Conservation (phyloP, 2,113 vertebrate species). For the Saguinus midas region DNA sequence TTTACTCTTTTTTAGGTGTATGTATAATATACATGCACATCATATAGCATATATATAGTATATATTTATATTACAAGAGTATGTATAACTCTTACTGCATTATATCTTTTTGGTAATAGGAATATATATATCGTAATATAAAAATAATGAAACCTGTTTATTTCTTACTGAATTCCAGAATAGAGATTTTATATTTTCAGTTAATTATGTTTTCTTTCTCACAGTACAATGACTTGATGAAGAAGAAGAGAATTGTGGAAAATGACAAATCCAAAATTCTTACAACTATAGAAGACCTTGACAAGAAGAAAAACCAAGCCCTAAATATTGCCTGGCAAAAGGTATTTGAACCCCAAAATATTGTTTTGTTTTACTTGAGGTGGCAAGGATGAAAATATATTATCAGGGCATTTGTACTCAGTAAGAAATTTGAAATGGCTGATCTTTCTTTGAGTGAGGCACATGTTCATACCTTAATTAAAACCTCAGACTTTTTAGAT, state of each 20-base stretch:
- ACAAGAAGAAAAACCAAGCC: constrained; percentile 93
- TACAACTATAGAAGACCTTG: constrained; percentile 92
- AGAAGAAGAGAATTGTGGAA: constrained; percentile 95
- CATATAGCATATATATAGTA: too few relatives aligned
- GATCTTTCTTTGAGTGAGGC: not conserved
- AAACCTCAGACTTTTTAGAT: not conserved
- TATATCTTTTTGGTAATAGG: not conserved
- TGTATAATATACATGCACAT: too few relatives aligned
- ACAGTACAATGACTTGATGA: constrained; percentile 96
- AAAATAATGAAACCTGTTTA: not conserved
- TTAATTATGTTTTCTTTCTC: constrained; percentile 42
- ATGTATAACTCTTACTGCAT: not conserved
- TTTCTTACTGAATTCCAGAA: not conserved
- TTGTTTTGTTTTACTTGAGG: not conserved
- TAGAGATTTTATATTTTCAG: constrained; percentile 11
- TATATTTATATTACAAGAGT: not conserved
- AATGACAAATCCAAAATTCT: constrained; percentile 95
- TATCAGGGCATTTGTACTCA: not conserved
- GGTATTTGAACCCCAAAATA: constrained; percentile 81
- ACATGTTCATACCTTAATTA: not conserved
- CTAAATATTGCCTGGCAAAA: constrained; percentile 95
- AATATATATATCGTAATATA: not conserved
- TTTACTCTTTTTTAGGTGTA: not conserved
- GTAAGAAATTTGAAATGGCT: not conserved
- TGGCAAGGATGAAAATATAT: not conserved